Base-by-base conservation (phyloP, 2,888 invertebrate species). In the Cosmorhoe ocellata region DNA sequence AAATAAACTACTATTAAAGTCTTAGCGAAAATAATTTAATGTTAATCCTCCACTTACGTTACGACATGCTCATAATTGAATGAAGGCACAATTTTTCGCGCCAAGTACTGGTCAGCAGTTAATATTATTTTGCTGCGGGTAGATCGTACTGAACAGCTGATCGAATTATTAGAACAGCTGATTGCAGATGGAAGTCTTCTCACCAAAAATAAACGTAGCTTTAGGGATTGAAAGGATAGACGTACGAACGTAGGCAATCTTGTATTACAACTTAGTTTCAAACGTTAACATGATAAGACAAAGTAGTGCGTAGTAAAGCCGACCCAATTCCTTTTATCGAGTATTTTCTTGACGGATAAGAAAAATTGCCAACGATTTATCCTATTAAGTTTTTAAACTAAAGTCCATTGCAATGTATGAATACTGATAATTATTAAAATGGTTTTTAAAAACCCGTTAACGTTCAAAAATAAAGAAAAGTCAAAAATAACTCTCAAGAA, bases 271-370 rank as follows among this genome's bases (percentile, higher is more conserved):
- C n/a, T n/a, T n/a, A n/a, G n/a, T n/a, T n/a, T n/a, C n/a, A n/a
- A n/a, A n/a, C n/a, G n/a, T n/a, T n/a, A n/a, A n/a, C n/a, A 48
- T 41, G 41, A 48, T 48, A 41, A 40, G 13, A n/a, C 8, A n/a
- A 34, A 27, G 12, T 26, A 36, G 30, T 31, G 48, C 48, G 48
- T 7, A 48, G 48, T 31, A 26, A 14, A n/a, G 31, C 3, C 42
- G 42, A 37, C 48, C 42, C 24, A 31, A 43, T 43, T 38, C 28
- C 14, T 22, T 12, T 12, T 47, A 47, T 32, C 9, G 22, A 24
- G 30, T 8, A 24, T 40, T n/a, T 40, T 30, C 24, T 7, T 0
- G 18, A 38, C 26, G 40, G 41, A 44, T 30, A 11, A 37, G 1
- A 13, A 10, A 7, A 10, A 33, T 37, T 32, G n/a, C 1, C 0